Conservation (phyloP, 2,797 vertebrate species). For the Eupleurogrammus muticus region DNA sequence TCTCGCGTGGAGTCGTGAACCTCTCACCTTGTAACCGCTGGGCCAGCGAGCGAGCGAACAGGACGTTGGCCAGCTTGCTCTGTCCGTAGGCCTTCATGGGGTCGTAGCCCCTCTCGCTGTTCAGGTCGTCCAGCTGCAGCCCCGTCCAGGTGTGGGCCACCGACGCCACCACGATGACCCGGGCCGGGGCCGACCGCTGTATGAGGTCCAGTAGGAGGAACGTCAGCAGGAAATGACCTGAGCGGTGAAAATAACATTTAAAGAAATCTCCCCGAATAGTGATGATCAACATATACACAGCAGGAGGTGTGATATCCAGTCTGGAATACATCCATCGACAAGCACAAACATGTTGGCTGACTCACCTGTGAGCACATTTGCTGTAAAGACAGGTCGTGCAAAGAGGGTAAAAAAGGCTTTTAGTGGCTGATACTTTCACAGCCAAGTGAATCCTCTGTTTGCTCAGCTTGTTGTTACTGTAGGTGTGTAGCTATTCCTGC, state of each 20-base stretch:
- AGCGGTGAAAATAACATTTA: background rate
- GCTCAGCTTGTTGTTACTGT: background rate
- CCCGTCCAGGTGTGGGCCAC: conserved; percentile 88
- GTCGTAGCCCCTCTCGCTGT: conserved; percentile 89
- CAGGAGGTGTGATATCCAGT: background rate
- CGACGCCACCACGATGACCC: conserved; percentile 90
- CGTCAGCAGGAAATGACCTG: conserved; percentile 94
- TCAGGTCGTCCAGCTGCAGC: conserved; percentile 90
- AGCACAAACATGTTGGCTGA: too few relatives aligned
- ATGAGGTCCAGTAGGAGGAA: conserved; percentile 90
- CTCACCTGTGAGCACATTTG: too few relatives aligned
- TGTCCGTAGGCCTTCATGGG: conserved; percentile 90
- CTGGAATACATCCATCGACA: background rate
- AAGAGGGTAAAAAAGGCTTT: background rate
- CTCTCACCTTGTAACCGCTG: conserved; percentile 87
- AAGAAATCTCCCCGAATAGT: background rate
- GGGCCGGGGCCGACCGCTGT: conserved; percentile 88
- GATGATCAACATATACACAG: background rate
- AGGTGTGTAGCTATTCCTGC: too few relatives aligned
- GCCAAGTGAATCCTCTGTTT: background rate
- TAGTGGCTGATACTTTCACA: background rate
- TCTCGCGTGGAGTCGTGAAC: background rate
- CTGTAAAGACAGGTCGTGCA: background rate
- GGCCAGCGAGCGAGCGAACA: conserved; percentile 89
- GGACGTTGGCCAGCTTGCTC: conserved; percentile 94